Base-by-base conservation (phyloP, 2,888 invertebrate genomes). In the Uropetala carovei region DNA sequence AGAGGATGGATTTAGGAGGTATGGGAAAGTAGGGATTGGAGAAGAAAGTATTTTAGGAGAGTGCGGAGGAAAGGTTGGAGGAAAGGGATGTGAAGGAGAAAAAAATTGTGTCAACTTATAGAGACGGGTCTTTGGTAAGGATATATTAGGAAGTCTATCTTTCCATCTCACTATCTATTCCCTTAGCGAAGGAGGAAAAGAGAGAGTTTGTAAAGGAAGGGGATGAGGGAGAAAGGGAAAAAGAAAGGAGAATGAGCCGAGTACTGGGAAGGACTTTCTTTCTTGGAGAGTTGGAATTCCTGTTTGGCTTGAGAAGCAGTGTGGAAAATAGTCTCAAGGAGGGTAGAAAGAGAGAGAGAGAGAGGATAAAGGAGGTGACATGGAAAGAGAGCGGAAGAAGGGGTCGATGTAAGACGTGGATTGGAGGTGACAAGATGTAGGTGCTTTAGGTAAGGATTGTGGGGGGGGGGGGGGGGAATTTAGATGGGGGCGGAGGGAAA, bases 381-480 rank as follows among this genome's bases (percentile, higher is more conserved):
- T 22, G 68, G 22, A 68, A 22, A n/a, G 68, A 22, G 22, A 68
- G n/a, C 10, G 9, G 27, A 27, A 13, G 13, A 10, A 75, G 27
- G 27, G n/a, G 9, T 27, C 13, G 75, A 75, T 27, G 22, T 14
- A 27, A 27, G 75, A 13, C 22, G 75, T 27, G 13, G 27, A 75
- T 75, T 75, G 75, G 22, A 27, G 75, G 75, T 75, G 75, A 75
- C 75, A 75, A 75, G 75, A 13, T 75, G 75, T 27, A 75, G 75
- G 22, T 75, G 75, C 27, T 75, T 75, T 18, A 27, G 22, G 75
- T 10, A 43, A 75, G 75, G 75, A 75, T 11, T 75, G 16, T n/a
- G n/a, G n/a, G n/a, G n/a, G n/a, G n/a, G n/a, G n/a, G n/a, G n/a
- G n/a, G n/a, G n/a, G n/a, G n/a, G n/a, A n/a, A n/a, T n/a, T n/a